Percentiles rank a stretch among this genome's conserved stretches.
These are phyloP conservation scores for Bombus pascuorum DNA, from an alignment of 1,140 invertebrate genomes.

Conservation along the genomic window DNA sequence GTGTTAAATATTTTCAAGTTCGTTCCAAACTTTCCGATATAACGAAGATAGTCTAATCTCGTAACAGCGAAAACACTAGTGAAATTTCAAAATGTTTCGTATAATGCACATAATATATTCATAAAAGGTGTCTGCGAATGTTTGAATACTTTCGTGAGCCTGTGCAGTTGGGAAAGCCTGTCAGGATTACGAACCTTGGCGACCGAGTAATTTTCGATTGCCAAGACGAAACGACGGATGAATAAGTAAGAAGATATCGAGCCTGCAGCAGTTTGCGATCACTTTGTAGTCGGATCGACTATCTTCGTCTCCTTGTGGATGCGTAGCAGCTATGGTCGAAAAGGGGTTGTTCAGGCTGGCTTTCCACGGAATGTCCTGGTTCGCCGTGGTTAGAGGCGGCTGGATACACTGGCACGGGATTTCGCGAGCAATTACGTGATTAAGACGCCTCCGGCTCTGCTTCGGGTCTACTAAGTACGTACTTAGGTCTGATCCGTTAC, in stretches of 20 bases:
- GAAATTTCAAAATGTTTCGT: too few relatives aligned
- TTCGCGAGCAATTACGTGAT: conserved; percentile 82
- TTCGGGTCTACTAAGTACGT: conserved; percentile 80
- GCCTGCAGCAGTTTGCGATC: conserved; percentile 78
- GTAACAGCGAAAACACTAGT: too few relatives aligned
- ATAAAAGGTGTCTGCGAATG: not conserved
- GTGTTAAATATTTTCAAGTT: too few relatives aligned
- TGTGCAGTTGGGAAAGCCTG: not conserved
- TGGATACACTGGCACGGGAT: conserved; percentile 73
- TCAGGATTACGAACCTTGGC: not conserved
- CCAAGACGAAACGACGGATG: conserved; percentile 75
- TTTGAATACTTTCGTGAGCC: not conserved
- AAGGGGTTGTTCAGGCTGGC: conserved; percentile 23
- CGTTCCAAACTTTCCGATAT: too few relatives aligned
- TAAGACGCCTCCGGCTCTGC: conserved; percentile 80
- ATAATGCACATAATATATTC: not conserved
- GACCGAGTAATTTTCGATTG: conserved; percentile 76
- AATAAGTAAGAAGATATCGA: conserved; percentile 82
- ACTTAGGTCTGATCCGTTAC: conserved; percentile 80
- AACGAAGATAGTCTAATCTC: too few relatives aligned
- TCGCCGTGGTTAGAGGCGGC: not conserved
- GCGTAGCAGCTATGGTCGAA: conserved; percentile 20
- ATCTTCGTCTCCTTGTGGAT: conserved; percentile 18
- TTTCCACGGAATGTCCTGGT: conserved; percentile 13
- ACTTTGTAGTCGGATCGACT: conserved; percentile 74